Evolutionary conservation across 1,140 invertebrate species (phyloP).

Genomic region (Amyelois transitella): DNA sequence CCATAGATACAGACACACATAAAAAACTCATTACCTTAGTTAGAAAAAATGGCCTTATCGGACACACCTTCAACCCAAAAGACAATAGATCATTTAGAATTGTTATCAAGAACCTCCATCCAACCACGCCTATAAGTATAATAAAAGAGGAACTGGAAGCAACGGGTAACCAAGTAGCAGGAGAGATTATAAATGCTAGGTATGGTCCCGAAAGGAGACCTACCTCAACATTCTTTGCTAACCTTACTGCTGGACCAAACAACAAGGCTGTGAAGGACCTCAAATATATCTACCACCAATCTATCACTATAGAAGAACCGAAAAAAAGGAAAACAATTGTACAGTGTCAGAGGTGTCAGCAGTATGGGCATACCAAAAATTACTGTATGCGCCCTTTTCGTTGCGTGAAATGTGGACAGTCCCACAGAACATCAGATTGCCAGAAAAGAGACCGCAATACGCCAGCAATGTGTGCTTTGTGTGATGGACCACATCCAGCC

Average conservation of each 20-base stretch:
- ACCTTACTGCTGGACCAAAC: slow-evolving; percentile 34
- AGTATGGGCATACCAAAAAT: slow-evolving; percentile 27
- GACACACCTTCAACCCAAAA: slow-evolving; percentile 11
- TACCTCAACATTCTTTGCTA: slow-evolving; percentile 32
- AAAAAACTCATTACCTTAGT: slow-evolving; percentile 2
- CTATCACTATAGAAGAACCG: slow-evolving; percentile 24
- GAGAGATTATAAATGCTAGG: slow-evolving; percentile 11
- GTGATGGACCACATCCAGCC: slow-evolving; percentile 12
- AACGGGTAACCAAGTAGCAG: slow-evolving; percentile 3
- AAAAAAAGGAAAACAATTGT: slow-evolving; percentile 24
- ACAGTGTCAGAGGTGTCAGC: slow-evolving; percentile 48
- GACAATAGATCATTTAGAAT: background rate
- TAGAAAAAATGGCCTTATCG: slow-evolving; percentile 8
- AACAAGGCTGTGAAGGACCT: slow-evolving; percentile 40
- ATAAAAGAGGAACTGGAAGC: slow-evolving; percentile 4
- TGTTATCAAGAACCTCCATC: background rate
- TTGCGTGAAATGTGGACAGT: slow-evolving; percentile 13
- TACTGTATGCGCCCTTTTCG: slow-evolving; percentile 9
- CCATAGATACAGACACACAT: background rate
- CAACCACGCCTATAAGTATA: background rate
- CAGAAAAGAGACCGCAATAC: slow-evolving; percentile 10
- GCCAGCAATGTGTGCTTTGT: slow-evolving; percentile 9
- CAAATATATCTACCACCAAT: slow-evolving; percentile 15
- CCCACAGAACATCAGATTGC: slow-evolving; percentile 9
- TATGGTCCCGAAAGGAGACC: slow-evolving; percentile 3